A percentile compares a stretch with the other conserved stretches of the same genome.
phyloP scores from a whole-genome alignment of 2,113 vertebrate species.

The Phalacrocorax pelagicus region DNA sequence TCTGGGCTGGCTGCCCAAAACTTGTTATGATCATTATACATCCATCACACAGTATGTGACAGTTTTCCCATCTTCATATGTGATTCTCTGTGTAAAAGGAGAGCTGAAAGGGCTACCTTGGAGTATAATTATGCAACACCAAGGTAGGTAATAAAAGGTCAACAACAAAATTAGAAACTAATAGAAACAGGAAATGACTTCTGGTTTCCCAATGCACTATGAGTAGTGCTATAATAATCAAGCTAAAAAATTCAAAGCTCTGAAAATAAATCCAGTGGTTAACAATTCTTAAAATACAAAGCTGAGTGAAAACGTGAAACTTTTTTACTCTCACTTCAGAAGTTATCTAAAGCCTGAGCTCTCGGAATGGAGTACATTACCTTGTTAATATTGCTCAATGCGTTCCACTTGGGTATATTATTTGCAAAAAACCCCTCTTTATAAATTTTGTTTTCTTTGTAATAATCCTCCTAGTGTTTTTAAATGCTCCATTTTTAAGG shows the following conservation, averaged over 20 bases:
- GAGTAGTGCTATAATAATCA: neutral
- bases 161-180: neutral
- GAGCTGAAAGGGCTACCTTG: neutral
- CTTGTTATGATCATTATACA: neutral
- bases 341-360: neutral
- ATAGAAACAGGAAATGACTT: neutral
- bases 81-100: neutral
- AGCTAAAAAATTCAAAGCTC: neutral
- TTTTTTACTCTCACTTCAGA: neutral
- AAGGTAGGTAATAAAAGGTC: neutral
- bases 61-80: neutral
- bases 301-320: neutral
- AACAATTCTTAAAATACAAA: neutral
- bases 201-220: neutral
- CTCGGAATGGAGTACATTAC: neutral
- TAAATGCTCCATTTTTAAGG: neutral
- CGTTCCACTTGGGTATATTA: neutral
- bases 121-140: neutral
- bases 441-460: neutral
- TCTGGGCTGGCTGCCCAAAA: neutral
- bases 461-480: neutral
- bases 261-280: neutral
- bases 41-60: neutral
- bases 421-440: neutral
- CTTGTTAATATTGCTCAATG: neutral